Percentiles rank a stretch among this genome's conserved stretches.
These are phyloP conservation scores for Delia radicum DNA, from an alignment of 1,140 invertebrate species.

Conservation along the genomic window DNA sequence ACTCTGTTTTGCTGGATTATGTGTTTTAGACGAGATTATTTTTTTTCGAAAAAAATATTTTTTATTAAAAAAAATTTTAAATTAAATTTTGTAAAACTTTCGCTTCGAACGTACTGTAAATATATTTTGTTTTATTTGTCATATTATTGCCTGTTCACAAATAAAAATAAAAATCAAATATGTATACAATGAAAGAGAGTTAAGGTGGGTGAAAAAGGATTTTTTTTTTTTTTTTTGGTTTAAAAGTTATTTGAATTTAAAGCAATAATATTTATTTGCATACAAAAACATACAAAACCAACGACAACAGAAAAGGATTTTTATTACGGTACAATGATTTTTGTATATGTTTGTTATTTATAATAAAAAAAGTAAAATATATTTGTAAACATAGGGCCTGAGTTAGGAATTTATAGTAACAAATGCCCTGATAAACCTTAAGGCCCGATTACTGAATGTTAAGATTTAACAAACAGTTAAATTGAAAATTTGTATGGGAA, in stretches of 20 bases:
- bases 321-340: constrained; percentile 1
- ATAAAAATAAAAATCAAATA: background rate
- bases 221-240: background rate
- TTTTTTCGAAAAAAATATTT: too few species aligned
- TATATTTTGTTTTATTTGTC: background rate
- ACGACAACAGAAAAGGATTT: background rate
- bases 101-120: too few species aligned
- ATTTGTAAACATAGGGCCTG: too few species aligned
- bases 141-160: constrained; percentile 16
- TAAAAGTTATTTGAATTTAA: background rate
- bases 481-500: too few species aligned
- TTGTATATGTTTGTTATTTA: background rate
- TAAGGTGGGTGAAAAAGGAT: background rate
- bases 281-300: background rate
- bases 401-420: too few species aligned
- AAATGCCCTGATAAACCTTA: too few species aligned
- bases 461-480: too few species aligned
- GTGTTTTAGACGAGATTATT: too few species aligned
- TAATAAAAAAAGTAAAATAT: background rate
- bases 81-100: too few species aligned
- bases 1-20: too few species aligned
- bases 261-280: background rate
- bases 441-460: too few species aligned
- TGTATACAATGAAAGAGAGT: background rate
- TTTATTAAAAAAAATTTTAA: too few species aligned